Evolutionary conservation across 2,113 vertebrate genomes (phyloP).

Genomic region (Sphyrna mokarran): DNA sequence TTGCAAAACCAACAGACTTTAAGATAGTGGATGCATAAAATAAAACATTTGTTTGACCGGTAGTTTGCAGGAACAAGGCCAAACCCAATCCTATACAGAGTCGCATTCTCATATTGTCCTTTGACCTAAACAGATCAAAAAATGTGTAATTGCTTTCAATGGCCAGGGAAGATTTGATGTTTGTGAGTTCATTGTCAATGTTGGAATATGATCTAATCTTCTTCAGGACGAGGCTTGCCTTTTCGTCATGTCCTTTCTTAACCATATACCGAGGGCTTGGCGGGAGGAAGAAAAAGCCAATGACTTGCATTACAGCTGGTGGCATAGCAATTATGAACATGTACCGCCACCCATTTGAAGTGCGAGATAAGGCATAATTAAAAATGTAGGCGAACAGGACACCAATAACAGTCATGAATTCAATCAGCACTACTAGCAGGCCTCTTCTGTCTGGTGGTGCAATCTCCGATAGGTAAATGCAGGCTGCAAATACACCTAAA

Average conservation of each 20-base stretch:
- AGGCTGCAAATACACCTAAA: slow-evolving; percentile 76
- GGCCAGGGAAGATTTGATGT: slow-evolving; percentile 75
- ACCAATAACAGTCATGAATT: slow-evolving; percentile 84
- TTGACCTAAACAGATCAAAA: slow-evolving; percentile 72
- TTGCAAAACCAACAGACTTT: slow-evolving; percentile 84
- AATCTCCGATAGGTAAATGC: slow-evolving; percentile 89
- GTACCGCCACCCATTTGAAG: slow-evolving; percentile 77
- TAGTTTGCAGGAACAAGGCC: slow-evolving; percentile 85
- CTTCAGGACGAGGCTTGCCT: slow-evolving; percentile 67
- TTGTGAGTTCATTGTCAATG: slow-evolving; percentile 66
- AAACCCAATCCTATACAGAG: slow-evolving; percentile 72
- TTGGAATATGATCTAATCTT: slow-evolving; percentile 60
- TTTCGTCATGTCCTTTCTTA: slow-evolving; percentile 66
- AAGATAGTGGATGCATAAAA: slow-evolving; percentile 88
- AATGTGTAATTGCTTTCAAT: slow-evolving; percentile 76
- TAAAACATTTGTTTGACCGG: slow-evolving; percentile 88
- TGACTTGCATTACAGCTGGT: slow-evolving; percentile 70
- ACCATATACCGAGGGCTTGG: slow-evolving; percentile 87
- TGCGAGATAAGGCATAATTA: slow-evolving; percentile 71
- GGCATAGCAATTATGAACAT: slow-evolving; percentile 81
- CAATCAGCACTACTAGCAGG: slow-evolving; percentile 79
- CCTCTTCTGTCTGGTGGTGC: slow-evolving; percentile 79
- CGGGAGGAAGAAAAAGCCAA: slow-evolving; percentile 75
- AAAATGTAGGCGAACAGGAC: slow-evolving; percentile 83
- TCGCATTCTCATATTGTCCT: slow-evolving; percentile 79